Evolutionary conservation across 1,140 invertebrate genomes (phyloP).

Genomic region (Tetragonula clypearis): DNA sequence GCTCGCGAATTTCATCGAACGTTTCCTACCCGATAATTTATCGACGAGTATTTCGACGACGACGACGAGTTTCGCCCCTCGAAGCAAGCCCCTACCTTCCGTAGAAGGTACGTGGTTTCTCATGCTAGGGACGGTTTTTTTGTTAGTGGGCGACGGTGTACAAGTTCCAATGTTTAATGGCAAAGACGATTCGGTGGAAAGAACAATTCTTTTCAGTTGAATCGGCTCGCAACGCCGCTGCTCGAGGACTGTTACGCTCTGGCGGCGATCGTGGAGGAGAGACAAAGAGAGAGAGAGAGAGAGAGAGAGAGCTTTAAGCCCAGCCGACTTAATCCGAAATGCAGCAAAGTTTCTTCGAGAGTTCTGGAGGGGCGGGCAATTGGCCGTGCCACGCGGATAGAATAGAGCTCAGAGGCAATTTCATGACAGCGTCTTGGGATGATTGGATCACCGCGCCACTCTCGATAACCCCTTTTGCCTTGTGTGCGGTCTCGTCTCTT

Average conservation of each 20-base stretch:
- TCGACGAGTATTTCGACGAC: constrained; percentile 27
- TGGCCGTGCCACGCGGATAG: constrained; percentile 73
- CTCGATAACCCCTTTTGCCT: constrained; percentile 71
- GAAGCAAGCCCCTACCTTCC: neutral
- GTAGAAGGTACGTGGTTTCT: constrained; percentile 7
- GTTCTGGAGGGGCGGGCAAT: constrained; percentile 69
- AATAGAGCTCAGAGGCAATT: constrained; percentile 76
- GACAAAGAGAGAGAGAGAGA: too few relatives aligned
- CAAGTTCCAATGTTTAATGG: constrained; percentile 52
- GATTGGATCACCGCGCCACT: constrained; percentile 76
- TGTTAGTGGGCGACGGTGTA: constrained; percentile 4
- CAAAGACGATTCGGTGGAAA: constrained; percentile 50
- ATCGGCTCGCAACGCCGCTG: constrained; percentile 43
- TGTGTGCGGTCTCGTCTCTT: constrained; percentile 37
- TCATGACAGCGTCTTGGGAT: constrained; percentile 77
- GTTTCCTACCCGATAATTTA: neutral
- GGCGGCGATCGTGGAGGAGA: constrained; percentile 44
- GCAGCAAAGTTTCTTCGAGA: constrained; percentile 72
- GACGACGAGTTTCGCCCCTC: constrained; percentile 25
- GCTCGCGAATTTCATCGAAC: neutral
- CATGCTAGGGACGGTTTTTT: constrained; percentile 19
- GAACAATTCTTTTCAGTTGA: constrained; percentile 64
- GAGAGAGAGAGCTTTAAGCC: constrained; percentile 56
- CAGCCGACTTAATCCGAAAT: constrained; percentile 72
- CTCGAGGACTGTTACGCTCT: constrained; percentile 57